Conservation (phyloP, 2,113 vertebrate species). For the Passer montanus region DNA sequence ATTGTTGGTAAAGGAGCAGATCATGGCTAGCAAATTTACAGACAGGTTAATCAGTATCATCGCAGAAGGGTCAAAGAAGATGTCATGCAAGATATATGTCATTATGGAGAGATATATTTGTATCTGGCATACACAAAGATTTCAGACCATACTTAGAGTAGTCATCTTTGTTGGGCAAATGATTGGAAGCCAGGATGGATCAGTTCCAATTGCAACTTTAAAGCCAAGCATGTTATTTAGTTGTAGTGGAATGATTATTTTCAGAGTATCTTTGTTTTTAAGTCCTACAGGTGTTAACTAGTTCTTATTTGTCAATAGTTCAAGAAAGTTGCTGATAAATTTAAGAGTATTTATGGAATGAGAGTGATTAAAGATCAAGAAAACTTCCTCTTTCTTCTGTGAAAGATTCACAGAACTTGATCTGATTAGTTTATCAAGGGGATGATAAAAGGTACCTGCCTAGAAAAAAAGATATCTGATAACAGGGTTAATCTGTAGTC, state of each 20-base stretch:
- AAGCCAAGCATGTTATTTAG: neutral
- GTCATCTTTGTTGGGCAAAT: neutral
- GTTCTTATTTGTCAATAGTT: neutral
- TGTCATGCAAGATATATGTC: neutral
- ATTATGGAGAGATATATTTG: neutral
- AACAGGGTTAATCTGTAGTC: neutral
- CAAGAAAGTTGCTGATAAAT: neutral
- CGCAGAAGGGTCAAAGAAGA: neutral
- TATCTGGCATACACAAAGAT: neutral
- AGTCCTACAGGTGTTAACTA: neutral
- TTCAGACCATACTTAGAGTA: neutral
- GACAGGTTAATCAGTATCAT: neutral
- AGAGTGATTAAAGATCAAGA: neutral
- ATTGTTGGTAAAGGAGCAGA: neutral
- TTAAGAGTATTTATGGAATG: neutral
- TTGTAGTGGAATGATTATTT: neutral
- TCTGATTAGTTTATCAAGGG: neutral
- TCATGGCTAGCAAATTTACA: neutral
- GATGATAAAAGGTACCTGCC: neutral
- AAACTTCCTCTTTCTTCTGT: neutral
- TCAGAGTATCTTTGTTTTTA: neutral
- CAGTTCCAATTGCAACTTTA: neutral
- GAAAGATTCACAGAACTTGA: neutral
- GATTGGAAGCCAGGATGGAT: neutral
- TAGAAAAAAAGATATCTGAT: neutral